A percentile compares a stretch with the other conserved stretches of the same genome.
Conservation (phyloP, 2,113 vertebrate species). For the Pelvicachromis taeniatus region DNA sequence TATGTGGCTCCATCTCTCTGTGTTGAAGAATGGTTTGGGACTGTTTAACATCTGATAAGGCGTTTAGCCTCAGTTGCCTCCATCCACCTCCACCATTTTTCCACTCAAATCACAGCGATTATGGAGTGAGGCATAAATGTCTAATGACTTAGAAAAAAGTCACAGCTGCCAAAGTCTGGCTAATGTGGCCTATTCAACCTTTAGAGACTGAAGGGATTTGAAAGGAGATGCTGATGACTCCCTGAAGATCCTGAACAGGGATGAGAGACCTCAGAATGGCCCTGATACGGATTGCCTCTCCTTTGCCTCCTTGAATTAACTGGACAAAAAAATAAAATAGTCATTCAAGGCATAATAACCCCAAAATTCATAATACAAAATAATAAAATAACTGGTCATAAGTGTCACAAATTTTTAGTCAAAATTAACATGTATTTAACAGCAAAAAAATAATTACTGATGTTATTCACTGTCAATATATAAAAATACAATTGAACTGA, state of each 20-base stretch:
- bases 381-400: not conserved
- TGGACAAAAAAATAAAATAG: constrained; percentile 43
- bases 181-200: constrained; percentile 67
- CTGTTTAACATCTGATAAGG: not conserved
- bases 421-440: not conserved
- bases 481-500: not conserved
- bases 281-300: constrained; percentile 90
- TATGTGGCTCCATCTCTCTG: not conserved
- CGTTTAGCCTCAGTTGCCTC: not conserved
- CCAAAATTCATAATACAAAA: not conserved
- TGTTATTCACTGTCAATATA: not conserved
- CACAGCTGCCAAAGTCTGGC: not conserved
- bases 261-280: constrained; percentile 91
- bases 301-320: constrained; percentile 91
- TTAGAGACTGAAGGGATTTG: constrained; percentile 84
- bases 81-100: not conserved
- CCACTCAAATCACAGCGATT: not conserved
- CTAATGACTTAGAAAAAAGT: not conserved
- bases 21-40: not conserved
- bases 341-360: not conserved
- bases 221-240: constrained; percentile 89
- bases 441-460: not conserved
- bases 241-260: constrained; percentile 87
- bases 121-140: not conserved
- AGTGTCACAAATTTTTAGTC: not conserved